Conservation (phyloP, 2,113 vertebrate genomes). For the Oncorhynchus keta region DNA sequence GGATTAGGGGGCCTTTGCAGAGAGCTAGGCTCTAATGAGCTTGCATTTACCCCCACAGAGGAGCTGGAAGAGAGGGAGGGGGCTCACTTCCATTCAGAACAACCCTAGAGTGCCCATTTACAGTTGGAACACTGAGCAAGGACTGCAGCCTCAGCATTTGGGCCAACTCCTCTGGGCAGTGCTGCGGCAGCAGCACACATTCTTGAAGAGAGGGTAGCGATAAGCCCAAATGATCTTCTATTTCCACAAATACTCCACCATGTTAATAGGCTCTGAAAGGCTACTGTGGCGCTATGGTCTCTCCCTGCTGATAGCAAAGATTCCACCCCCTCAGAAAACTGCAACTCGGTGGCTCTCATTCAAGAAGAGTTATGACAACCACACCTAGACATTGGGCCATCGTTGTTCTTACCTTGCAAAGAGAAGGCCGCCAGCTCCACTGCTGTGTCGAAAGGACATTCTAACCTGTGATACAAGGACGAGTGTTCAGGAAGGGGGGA, state of each 20-base stretch:
- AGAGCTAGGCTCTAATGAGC: conserved; percentile 66
- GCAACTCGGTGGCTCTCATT: no score
- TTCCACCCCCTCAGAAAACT: no score
- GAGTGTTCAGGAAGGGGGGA: neutral
- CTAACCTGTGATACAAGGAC: conserved; percentile 76
- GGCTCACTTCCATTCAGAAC: neutral
- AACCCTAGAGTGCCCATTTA: neutral
- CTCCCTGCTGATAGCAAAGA: no score
- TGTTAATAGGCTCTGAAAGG: no score
- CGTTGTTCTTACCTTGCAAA: conserved; percentile 83
- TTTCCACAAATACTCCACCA: no score
- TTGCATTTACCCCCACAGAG: conserved; percentile 58
- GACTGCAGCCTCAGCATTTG: neutral
- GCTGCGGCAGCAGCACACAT: neutral
- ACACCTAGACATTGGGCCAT: neutral
- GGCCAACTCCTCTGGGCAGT: neutral
- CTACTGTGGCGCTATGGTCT: no score
- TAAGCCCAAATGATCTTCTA: no score
- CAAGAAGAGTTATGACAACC: neutral
- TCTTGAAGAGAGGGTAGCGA: neutral
- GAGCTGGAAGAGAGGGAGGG: neutral
- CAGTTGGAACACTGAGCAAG: neutral
- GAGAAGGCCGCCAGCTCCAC: conserved; percentile 92
- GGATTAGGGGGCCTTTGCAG: conserved; percentile 64
- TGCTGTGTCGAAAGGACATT: conserved; percentile 90